phyloP scores from a whole-genome alignment of 2,888 invertebrate genomes.

The Sphinx pinastri region DNA sequence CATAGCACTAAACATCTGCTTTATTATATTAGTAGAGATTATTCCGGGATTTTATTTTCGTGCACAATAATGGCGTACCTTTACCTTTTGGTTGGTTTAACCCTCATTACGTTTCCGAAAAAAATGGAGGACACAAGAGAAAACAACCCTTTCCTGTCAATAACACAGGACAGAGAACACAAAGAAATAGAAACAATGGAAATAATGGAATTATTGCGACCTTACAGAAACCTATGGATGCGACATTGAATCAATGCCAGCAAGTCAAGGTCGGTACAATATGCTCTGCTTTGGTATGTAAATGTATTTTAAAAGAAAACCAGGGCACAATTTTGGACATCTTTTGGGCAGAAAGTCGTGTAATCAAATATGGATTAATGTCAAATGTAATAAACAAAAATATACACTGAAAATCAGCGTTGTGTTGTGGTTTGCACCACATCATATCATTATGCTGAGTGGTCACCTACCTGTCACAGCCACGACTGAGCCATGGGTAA shows the following conservation, averaged over 20 bases:
- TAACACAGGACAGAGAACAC: background rate
- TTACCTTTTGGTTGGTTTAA: background rate
- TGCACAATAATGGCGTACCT: background rate
- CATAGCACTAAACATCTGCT: no score
- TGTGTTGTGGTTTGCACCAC: no score
- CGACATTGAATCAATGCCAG: slow-evolving; percentile 13
- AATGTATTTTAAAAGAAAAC: background rate
- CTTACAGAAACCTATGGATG: background rate
- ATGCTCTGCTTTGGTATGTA: background rate
- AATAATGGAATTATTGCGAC: background rate
- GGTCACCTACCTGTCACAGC: no score
- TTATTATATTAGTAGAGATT: no score
- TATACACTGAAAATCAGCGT: no score
- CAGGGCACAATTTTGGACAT: no score
- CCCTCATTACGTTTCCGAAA: background rate
- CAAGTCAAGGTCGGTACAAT: background rate
- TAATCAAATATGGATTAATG: no score
- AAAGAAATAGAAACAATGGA: background rate
- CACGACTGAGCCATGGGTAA: no score
- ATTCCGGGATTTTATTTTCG: background rate
- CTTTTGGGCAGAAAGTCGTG: no score
- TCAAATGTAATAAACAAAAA: no score
- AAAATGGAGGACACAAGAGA: background rate
- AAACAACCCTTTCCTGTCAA: no score
- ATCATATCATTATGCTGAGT: no score